These are phyloP conservation scores for Platycercus adscitus DNA, from an alignment of 2,113 vertebrate genomes.

Conservation along the genomic window DNA sequence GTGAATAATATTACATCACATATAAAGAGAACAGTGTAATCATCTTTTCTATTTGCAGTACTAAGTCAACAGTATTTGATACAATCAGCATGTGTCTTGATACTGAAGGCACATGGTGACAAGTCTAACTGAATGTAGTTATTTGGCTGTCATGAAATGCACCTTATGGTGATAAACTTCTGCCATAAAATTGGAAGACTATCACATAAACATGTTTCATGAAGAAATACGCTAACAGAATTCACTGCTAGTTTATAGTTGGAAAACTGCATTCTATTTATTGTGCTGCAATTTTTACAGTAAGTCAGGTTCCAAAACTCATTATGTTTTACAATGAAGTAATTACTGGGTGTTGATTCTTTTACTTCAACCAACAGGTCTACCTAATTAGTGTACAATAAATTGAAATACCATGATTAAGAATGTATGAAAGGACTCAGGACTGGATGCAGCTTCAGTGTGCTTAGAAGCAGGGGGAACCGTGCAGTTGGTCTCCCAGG, in stretches of 20 bases:
- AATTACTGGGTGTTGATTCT: constrained; percentile 76
- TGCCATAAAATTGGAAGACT: constrained; percentile 86
- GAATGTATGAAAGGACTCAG: constrained; percentile 39
- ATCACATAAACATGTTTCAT: constrained; percentile 89
- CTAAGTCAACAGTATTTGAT: constrained; percentile 83
- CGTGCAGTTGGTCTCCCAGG: not conserved
- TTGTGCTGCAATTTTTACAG: constrained; percentile 77
- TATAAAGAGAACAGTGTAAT: constrained; percentile 79
- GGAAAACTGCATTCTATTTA: constrained; percentile 79
- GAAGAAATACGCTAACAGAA: constrained; percentile 85
- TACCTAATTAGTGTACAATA: constrained; percentile 77
- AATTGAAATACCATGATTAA: constrained; percentile 69
- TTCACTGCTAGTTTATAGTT: constrained; percentile 81
- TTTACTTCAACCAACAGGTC: constrained; percentile 71
- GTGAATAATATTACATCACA: constrained; percentile 80
- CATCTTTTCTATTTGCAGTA: constrained; percentile 81
- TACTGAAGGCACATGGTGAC: constrained; percentile 84
- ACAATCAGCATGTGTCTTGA: constrained; percentile 89
- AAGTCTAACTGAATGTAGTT: constrained; percentile 87
- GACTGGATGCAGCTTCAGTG: not conserved
- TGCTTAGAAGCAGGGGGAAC: not conserved
- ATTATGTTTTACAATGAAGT: constrained; percentile 81
- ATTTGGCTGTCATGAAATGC: constrained; percentile 86
- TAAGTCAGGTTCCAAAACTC: constrained; percentile 72
- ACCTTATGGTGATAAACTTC: constrained; percentile 87